These are phyloP conservation scores for Upupa epops DNA, from an alignment of 2,113 vertebrate genomes.

Conservation along the genomic window DNA sequence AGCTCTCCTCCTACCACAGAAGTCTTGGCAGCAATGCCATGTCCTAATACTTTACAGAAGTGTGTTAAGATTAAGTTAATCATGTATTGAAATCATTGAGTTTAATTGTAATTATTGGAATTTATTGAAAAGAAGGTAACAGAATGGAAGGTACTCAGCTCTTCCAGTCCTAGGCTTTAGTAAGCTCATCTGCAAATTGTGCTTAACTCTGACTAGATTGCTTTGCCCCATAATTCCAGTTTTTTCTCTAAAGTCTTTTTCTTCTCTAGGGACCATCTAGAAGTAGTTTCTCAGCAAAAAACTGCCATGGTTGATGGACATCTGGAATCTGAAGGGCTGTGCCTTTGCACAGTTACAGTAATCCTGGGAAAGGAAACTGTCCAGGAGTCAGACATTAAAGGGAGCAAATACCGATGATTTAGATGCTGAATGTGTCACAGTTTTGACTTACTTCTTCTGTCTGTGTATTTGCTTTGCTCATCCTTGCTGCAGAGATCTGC, in stretches of 20 bases:
- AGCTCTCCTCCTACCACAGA: background rate
- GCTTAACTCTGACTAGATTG: background rate
- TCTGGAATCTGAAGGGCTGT: background rate
- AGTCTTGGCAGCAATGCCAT: background rate
- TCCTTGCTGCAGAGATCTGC: background rate
- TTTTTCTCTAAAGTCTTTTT: background rate
- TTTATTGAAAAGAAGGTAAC: background rate
- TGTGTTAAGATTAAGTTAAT: background rate
- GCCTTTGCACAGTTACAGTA: background rate
- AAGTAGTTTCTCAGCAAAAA: background rate
- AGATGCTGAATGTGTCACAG: background rate
- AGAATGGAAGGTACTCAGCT: background rate
- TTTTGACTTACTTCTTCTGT: background rate
- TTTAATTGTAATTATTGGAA: background rate
- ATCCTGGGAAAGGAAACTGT: background rate
- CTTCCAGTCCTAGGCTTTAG: background rate
- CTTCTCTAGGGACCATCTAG: background rate
- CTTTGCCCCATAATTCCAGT: background rate
- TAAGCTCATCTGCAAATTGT: background rate
- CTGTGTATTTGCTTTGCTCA: background rate
- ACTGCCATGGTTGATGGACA: background rate
- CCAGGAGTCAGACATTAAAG: fast-evolving
- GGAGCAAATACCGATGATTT: background rate
- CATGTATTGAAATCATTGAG: background rate
- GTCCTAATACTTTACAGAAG: background rate